Evolutionary conservation across 1,140 invertebrate species (phyloP).

Genomic region (Thaumetopoea pityocampa): DNA sequence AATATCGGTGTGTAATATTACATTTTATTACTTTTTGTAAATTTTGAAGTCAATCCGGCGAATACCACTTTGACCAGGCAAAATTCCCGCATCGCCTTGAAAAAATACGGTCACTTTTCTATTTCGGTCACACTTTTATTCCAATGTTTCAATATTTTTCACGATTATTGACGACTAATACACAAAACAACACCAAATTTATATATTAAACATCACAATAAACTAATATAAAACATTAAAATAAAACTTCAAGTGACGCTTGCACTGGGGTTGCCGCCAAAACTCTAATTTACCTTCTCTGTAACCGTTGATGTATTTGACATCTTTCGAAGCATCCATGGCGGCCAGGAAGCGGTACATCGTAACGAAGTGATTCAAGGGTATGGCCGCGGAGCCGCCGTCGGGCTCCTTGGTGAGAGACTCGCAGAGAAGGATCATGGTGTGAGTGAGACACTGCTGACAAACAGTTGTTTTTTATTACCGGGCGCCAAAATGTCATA

Average conservation of each 20-base stretch:
- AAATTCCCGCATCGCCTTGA: too few relatives aligned
- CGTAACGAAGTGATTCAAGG: conserved; percentile 79
- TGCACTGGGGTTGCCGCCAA: neutral
- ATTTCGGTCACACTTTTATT: too few relatives aligned
- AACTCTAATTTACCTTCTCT: conserved; percentile 41
- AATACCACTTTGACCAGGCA: too few relatives aligned
- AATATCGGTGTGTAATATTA: too few relatives aligned
- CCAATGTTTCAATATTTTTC: too few relatives aligned
- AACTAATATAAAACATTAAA: too few relatives aligned
- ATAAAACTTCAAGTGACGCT: neutral
- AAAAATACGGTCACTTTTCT: too few relatives aligned
- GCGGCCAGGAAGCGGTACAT: conserved; percentile 83
- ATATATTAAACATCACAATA: too few relatives aligned
- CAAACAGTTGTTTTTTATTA: conserved; percentile 3
- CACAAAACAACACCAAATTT: too few relatives aligned
- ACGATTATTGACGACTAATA: too few relatives aligned
- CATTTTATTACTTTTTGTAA: too few relatives aligned
- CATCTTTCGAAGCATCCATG: conserved; percentile 76
- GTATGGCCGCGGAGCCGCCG: conserved; percentile 85
- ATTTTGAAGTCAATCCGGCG: neutral
- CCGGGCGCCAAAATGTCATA: neutral
- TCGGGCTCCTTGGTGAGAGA: conserved; percentile 88
- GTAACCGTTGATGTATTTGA: conserved; percentile 57
- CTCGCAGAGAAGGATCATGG: conserved; percentile 89
- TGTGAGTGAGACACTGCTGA: conserved; percentile 82